phyloP scores from a whole-genome alignment of 1,140 invertebrate species.

The Bombus difficillimus region DNA sequence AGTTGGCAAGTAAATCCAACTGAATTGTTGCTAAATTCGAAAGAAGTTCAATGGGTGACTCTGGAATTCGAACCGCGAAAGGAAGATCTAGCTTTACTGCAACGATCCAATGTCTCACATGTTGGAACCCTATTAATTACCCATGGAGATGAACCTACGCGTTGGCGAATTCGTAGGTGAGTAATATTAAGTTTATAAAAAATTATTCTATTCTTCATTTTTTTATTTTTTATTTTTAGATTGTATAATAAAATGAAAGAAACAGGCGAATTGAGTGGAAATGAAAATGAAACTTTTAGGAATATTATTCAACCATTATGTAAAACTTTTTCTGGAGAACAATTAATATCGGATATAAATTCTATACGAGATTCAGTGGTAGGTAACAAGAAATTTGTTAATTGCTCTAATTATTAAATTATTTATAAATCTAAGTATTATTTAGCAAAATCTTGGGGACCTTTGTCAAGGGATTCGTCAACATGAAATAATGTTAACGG shows the following conservation, averaged over 20 bases:
- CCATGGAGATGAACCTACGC: conserved; percentile 79
- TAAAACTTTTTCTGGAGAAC: conserved; percentile 76
- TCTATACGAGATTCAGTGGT: conserved; percentile 77
- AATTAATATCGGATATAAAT: conserved; percentile 71
- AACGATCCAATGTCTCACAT: conserved; percentile 72
- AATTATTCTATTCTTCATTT: not conserved
- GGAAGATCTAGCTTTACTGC: conserved; percentile 73
- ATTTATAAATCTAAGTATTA: conserved; percentile 32
- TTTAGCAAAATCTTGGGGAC: conserved; percentile 78
- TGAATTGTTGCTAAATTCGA: conserved; percentile 76
- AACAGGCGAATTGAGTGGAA: conserved; percentile 69
- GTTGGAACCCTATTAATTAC: conserved; percentile 78
- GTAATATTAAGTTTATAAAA: not conserved
- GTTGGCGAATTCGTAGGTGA: conserved; percentile 79
- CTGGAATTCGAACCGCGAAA: conserved; percentile 77
- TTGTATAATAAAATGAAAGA: conserved; percentile 78
- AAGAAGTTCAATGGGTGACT: conserved; percentile 71
- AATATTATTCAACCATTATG: conserved; percentile 76
- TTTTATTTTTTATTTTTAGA: conserved; percentile 54
- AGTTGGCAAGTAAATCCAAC: conserved; percentile 78
- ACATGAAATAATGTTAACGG: conserved; percentile 77
- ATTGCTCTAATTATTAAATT: conserved; percentile 4
- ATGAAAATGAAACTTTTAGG: conserved; percentile 74
- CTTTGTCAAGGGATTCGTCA: conserved; percentile 77
- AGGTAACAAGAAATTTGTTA: conserved; percentile 43